These are phyloP conservation scores for Pseudotriccus pelzelni DNA, from an alignment of 2,797 vertebrate genomes.

Conservation along the genomic window DNA sequence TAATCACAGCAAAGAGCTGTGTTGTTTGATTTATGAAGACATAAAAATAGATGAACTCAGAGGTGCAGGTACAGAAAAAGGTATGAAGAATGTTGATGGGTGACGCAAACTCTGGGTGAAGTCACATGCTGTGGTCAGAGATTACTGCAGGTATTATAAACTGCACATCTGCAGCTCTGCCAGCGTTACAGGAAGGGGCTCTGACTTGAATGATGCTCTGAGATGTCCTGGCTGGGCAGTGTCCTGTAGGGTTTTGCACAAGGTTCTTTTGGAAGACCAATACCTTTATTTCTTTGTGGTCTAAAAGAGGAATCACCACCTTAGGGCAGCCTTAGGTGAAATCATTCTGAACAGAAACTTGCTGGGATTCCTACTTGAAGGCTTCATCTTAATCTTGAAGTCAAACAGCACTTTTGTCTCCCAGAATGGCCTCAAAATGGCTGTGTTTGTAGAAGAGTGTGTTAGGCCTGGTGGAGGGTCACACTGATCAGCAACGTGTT, in stretches of 20 bases:
- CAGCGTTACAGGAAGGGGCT: neutral
- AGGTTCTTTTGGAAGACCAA: neutral
- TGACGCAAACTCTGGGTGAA: neutral
- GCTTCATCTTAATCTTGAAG: constrained; percentile 23
- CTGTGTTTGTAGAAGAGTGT: neutral
- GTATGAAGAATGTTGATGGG: neutral
- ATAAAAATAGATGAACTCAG: constrained; percentile 44
- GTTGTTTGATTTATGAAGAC: constrained; percentile 63
- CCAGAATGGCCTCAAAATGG: neutral
- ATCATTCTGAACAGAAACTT: constrained; percentile 10
- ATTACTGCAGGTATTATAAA: neutral
- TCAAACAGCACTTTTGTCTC: neutral
- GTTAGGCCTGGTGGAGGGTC: neutral
- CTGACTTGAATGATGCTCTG: neutral
- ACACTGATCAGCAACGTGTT: neutral
- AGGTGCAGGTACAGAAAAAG: neutral
- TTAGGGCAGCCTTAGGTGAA: neutral
- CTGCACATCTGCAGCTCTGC: neutral
- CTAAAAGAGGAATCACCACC: constrained; percentile 5
- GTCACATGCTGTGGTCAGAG: neutral
- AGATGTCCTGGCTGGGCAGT: neutral
- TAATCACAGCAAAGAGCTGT: constrained; percentile 32
- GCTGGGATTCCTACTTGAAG: neutral
- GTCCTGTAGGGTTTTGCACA: neutral
- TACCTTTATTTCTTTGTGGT: neutral